Conservation (phyloP, 1,140 invertebrate genomes). For the Callitettix versicolor region DNA sequence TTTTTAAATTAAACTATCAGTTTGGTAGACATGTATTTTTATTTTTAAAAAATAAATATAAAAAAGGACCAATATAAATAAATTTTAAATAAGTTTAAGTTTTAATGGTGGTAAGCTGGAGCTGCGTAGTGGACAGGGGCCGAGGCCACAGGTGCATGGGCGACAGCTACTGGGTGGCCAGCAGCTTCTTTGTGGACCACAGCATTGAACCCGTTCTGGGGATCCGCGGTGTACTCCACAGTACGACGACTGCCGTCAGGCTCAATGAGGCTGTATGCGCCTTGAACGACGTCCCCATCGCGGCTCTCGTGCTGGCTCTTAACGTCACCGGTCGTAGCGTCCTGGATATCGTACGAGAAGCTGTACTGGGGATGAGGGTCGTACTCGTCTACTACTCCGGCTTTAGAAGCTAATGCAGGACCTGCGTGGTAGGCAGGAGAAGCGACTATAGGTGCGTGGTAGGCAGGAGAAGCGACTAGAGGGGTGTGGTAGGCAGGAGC, state of each 20-base stretch:
- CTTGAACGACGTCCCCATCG: slow-evolving; percentile 18
- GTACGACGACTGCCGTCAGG: slow-evolving; percentile 35
- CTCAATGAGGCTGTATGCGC: slow-evolving; percentile 33
- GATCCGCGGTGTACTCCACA: slow-evolving; percentile 35
- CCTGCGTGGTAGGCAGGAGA: too few species aligned
- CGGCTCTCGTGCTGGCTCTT: slow-evolving; percentile 19
- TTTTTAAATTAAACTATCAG: too few species aligned
- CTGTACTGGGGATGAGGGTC: slow-evolving; percentile 37
- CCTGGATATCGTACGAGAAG: slow-evolving; percentile 18
- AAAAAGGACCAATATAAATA: too few species aligned
- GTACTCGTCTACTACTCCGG: slow-evolving; percentile 5
- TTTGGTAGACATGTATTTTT: too few species aligned
- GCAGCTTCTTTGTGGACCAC: too few species aligned
- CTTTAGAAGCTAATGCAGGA: not conserved
- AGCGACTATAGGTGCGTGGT: too few species aligned
- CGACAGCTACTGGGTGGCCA: slow-evolving; percentile 14
- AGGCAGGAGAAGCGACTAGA: too few species aligned
- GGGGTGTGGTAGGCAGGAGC: too few species aligned
- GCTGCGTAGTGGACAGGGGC: too few species aligned
- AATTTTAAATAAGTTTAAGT: too few species aligned
- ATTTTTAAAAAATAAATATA: too few species aligned
- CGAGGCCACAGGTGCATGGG: slow-evolving; percentile 25
- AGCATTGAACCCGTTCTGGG: slow-evolving; percentile 32
- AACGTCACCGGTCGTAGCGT: slow-evolving; percentile 18
- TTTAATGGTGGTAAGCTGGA: too few species aligned